Evolutionary conservation across 2,888 invertebrate genomes (phyloP).

Genomic region (Tetropium fuscum): DNA sequence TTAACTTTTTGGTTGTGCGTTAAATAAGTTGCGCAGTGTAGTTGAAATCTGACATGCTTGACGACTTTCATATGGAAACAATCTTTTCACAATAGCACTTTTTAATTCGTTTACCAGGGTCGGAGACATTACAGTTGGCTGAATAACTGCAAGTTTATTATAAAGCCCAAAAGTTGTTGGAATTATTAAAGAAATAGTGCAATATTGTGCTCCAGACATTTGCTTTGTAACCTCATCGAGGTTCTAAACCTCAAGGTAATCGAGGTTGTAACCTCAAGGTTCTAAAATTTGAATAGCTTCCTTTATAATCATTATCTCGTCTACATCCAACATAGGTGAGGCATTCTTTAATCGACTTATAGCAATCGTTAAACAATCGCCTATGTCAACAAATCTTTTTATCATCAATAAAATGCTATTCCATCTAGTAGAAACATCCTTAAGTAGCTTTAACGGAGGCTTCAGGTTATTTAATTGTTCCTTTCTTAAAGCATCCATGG

Average conservation of each 20-base stretch:
- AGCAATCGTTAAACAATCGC: neutral
- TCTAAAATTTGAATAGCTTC: slow-evolving; percentile 7
- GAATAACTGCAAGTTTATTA: neutral
- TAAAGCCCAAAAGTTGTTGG: neutral
- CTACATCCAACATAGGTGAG: neutral
- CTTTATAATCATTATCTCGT: neutral
- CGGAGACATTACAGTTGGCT: neutral
- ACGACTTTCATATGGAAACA: neutral
- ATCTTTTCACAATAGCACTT: neutral
- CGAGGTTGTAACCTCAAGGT: too few relatives aligned
- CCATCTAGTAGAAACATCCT: slow-evolving; percentile 11
- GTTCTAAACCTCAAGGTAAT: too few relatives aligned
- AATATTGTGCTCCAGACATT: slow-evolving; percentile 4
- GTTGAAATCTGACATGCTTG: too few relatives aligned
- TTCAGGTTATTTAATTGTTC: slow-evolving; percentile 1
- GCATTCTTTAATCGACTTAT: neutral
- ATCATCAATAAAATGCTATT: slow-evolving; percentile 20
- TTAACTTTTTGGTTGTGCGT: too few relatives aligned
- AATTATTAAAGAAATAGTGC: neutral
- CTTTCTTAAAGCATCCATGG: neutral
- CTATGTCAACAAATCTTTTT: slow-evolving; percentile 11
- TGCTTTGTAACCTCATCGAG: slow-evolving; percentile 1
- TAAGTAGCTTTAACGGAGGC: neutral
- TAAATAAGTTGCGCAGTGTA: too few relatives aligned
- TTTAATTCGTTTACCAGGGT: neutral